Evolutionary conservation across 2,888 invertebrate genomes (phyloP).

Genomic region (Phytoseiulus persimilis): DNA sequence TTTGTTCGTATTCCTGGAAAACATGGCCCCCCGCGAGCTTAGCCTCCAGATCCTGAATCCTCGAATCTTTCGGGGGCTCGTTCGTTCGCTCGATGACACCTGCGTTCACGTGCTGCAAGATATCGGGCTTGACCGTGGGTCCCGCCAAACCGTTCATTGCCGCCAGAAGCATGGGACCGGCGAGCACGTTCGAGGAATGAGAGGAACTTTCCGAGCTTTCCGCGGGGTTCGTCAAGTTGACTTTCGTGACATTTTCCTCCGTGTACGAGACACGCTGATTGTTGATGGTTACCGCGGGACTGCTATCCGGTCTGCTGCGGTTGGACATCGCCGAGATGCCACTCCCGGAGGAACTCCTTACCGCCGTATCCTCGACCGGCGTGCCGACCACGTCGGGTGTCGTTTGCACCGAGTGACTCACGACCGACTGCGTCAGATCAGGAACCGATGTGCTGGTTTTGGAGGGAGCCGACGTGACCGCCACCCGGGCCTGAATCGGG

Average conservation of each 20-base stretch:
- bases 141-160: constrained; percentile 51
- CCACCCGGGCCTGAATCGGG: constrained; percentile 22
- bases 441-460: constrained; percentile 33
- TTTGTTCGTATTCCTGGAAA: constrained; percentile 71
- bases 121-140: constrained; percentile 48
- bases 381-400: constrained; percentile 1
- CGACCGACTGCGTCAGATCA: constrained; percentile 20
- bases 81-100: constrained; percentile 15
- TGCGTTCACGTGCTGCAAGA: constrained; percentile 44
- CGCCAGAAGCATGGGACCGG: constrained; percentile 51
- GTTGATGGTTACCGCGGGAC: not conserved
- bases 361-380: not conserved
- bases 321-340: not conserved
- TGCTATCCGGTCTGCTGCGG: not conserved
- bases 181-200: constrained; percentile 51
- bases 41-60: constrained; percentile 55
- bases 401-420: not conserved
- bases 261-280: constrained; percentile 19
- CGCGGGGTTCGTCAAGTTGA: constrained; percentile 32
- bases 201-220: constrained; percentile 43
- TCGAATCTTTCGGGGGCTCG: constrained; percentile 25
- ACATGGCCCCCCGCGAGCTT: constrained; percentile 62
- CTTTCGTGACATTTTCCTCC: constrained; percentile 15
- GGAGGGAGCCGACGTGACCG: constrained; percentile 40
- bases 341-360: not conserved